A percentile compares a stretch with the other conserved stretches of the same genome.
Evolutionary conservation across 2,113 vertebrate species (phyloP).

Genomic region (Hippocampus comes): DNA sequence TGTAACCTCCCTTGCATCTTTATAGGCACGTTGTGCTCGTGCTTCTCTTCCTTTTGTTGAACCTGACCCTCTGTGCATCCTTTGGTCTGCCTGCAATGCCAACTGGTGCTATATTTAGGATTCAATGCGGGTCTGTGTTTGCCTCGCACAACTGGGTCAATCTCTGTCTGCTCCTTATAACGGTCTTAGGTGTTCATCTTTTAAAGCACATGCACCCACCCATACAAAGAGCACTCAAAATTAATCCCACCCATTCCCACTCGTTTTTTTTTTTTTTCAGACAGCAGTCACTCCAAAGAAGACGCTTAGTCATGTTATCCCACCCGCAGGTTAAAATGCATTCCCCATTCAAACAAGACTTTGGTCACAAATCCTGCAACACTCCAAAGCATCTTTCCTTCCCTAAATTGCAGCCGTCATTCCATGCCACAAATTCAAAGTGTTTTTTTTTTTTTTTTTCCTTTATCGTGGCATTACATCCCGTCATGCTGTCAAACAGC

Average conservation of each 20-base stretch:
- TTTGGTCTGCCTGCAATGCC: constrained; percentile 65
- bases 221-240: constrained; percentile 47
- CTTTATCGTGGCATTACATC: constrained; percentile 17
- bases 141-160: constrained; percentile 45
- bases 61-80: constrained; percentile 37
- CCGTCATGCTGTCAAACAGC: constrained; percentile 13
- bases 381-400: constrained; percentile 29
- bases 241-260: constrained; percentile 13
- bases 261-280: neutral
- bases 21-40: constrained; percentile 38
- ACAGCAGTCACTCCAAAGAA: neutral
- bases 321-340: constrained; percentile 11
- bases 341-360: neutral
- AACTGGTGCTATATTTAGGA: constrained; percentile 83
- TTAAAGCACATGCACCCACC: constrained; percentile 42
- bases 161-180: constrained; percentile 37
- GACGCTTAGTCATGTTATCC: neutral
- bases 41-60: constrained; percentile 37
- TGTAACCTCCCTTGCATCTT: constrained; percentile 37
- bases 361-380: neutral
- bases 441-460: neutral
- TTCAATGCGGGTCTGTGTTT: constrained; percentile 63
- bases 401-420: neutral
- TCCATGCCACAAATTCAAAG: constrained; percentile 18
- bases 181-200: constrained; percentile 14